Percentiles rank a stretch among this genome's conserved stretches.
Conservation (phyloP, 2,797 vertebrate genomes). For the Coracias cyanogaster region DNA sequence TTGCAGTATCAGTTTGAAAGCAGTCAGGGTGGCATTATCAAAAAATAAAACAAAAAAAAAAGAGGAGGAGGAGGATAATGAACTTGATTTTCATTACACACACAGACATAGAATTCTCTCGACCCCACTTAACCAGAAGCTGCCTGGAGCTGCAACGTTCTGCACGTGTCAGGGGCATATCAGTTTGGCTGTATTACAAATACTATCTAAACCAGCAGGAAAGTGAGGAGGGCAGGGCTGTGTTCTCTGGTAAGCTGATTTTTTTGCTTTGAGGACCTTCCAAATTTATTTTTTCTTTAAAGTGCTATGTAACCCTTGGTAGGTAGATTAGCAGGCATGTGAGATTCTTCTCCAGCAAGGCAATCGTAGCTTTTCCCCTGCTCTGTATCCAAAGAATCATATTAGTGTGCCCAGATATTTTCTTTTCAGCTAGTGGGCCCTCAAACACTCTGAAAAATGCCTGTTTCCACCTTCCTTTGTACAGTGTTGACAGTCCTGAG, state of each 20-base stretch:
- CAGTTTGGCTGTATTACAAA: conserved; percentile 2
- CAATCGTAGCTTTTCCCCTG: not conserved
- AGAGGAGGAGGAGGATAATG: not conserved
- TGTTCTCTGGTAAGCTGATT: not conserved
- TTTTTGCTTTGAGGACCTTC: not conserved
- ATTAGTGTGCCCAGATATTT: not conserved
- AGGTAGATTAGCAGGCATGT: not conserved
- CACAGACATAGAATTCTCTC: not conserved
- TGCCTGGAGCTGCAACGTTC: conserved; percentile 21
- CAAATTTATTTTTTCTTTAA: not conserved
- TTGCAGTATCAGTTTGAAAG: not conserved
- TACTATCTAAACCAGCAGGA: not conserved
- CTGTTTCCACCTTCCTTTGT: conserved; percentile 32
- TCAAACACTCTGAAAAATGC: conserved; percentile 3
- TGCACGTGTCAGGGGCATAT: not conserved
- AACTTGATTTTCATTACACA: not conserved
- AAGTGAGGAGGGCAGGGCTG: not conserved
- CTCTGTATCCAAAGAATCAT: not conserved
- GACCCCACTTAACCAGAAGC: not conserved
- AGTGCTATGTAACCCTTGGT: not conserved
- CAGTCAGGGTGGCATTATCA: not conserved
- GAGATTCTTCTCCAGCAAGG: not conserved
- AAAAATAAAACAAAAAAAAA: not conserved
- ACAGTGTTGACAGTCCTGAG: not conserved
- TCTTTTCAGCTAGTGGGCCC: not conserved